Percentiles rank a stretch among this genome's conserved stretches.
Conservation (phyloP, 1,140 invertebrate genomes). For the Lamellibrachia luymesi region DNA sequence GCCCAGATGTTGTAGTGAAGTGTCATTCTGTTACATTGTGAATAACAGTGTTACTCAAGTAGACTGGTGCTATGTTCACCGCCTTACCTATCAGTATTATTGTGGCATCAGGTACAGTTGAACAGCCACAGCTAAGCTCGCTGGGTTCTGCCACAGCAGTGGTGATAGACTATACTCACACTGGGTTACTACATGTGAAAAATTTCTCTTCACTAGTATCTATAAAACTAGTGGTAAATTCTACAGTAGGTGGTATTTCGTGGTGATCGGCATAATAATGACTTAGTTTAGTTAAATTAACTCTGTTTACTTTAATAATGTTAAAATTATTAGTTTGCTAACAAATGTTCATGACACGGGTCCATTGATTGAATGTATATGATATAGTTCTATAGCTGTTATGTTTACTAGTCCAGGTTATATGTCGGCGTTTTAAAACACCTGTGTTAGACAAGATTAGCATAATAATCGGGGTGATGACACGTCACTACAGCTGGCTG, state of each 20-base stretch:
- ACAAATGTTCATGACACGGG: neutral
- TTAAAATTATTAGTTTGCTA: neutral
- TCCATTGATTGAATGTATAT: neutral
- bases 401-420: neutral
- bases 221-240: neutral
- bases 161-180: neutral
- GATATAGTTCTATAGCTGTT: neutral
- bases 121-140: neutral
- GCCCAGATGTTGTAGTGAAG: neutral
- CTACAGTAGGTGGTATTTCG: neutral
- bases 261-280: neutral
- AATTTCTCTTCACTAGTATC: neutral
- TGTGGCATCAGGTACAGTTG: neutral
- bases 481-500: neutral
- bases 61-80: neutral
- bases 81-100: neutral
- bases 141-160: neutral
- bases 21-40: neutral
- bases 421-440: neutral
- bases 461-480: neutral
- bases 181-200: neutral
- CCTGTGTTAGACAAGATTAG: neutral
- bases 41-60: neutral
- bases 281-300: neutral
- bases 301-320: neutral